Conservation (phyloP, 2,113 vertebrate genomes). For the Semnopithecus entellus region DNA sequence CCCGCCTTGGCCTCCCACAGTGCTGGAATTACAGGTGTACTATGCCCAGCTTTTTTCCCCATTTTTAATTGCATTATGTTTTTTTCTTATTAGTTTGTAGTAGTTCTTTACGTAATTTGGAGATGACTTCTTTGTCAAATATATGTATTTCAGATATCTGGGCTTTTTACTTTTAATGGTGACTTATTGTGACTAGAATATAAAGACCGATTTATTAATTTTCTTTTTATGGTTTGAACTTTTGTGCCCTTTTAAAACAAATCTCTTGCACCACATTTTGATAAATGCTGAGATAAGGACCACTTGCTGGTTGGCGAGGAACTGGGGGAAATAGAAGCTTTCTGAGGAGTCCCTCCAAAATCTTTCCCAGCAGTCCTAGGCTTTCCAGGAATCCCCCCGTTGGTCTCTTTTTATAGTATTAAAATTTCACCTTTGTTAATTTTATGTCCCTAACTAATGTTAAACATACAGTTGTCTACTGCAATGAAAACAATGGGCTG, state of each 20-base stretch:
- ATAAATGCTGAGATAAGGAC: constrained; percentile 13
- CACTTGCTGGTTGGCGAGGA: neutral
- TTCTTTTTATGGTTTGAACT: neutral
- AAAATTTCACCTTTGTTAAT: neutral
- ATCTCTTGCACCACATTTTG: constrained; percentile 10
- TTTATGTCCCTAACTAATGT: neutral
- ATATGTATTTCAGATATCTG: neutral
- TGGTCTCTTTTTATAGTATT: neutral
- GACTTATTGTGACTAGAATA: neutral
- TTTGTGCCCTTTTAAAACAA: neutral
- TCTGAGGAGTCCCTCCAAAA: neutral
- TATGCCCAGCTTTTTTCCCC: neutral
- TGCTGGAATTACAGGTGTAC: too few species aligned
- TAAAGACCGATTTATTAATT: neutral
- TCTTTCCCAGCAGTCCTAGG: neutral
- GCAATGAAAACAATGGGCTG: neutral
- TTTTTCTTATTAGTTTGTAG: neutral
- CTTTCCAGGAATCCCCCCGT: neutral
- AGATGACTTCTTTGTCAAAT: neutral
- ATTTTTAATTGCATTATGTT: neutral
- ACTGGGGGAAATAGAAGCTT: neutral
- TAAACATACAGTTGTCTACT: neutral
- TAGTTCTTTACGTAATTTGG: neutral
- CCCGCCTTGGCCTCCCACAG: too few species aligned
- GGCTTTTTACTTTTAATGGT: neutral